Percentiles rank a stretch among this genome's conserved stretches.
phyloP scores from a whole-genome alignment of 2,113 vertebrate genomes.

The Lonchura striata region DNA sequence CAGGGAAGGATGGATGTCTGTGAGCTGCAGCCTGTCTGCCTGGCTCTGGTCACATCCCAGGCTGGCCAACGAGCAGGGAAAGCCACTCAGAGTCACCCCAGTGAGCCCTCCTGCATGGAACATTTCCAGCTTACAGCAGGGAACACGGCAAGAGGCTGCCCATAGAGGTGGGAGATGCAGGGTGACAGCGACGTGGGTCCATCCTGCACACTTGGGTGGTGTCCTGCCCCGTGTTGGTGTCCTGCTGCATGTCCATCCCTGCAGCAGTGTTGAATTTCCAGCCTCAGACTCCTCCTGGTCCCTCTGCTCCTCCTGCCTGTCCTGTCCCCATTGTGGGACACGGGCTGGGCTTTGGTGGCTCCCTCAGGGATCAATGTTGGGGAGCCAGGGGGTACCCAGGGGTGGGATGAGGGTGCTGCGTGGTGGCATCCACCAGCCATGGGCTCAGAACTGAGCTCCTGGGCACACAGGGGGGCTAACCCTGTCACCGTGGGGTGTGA shows the following conservation, averaged over 20 bases:
- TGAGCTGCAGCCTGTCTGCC: background rate
- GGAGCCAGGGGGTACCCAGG: no score
- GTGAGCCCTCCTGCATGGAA: background rate
- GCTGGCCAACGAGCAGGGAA: background rate
- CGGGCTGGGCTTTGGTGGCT: rapidly evolving
- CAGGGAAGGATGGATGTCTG: background rate
- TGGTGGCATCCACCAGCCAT: rapidly evolving
- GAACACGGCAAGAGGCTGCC: background rate
- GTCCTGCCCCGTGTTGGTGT: background rate
- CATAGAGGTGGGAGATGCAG: rapidly evolving
- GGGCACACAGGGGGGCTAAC: background rate
- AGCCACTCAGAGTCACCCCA: background rate
- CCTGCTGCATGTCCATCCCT: background rate
- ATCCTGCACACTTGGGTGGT: rapidly evolving
- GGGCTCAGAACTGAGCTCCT: background rate
- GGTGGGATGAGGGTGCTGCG: background rate
- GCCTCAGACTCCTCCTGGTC: background rate
- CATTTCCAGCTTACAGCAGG: background rate
- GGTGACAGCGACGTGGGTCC: background rate
- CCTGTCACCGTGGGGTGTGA: no score
- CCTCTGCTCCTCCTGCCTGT: background rate
- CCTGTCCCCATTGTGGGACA: background rate
- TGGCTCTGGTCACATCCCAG: rapidly evolving
- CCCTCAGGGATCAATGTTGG: no score
- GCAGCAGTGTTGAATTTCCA: background rate